These are phyloP conservation scores for Mimachlamys varia DNA, from an alignment of 2,888 invertebrate genomes.

Conservation along the genomic window DNA sequence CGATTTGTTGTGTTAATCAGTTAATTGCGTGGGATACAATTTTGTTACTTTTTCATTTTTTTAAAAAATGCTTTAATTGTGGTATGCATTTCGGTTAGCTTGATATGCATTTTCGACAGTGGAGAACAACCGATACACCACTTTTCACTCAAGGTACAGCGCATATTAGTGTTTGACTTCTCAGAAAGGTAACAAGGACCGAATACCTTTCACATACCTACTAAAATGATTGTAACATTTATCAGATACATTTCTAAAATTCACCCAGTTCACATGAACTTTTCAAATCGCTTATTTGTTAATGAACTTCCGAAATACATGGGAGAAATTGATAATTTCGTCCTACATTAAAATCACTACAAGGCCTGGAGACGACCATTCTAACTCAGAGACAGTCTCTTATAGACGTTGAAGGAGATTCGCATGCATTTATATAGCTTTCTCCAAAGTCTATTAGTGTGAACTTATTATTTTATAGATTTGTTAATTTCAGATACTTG, in stretches of 20 bases:
- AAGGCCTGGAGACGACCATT: neutral
- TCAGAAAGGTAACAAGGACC: too few relatives aligned
- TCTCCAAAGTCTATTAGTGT: neutral
- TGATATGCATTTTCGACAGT: too few relatives aligned
- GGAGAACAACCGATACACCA: too few relatives aligned
- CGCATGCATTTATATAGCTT: neutral
- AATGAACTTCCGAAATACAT: neutral
- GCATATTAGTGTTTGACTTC: too few relatives aligned
- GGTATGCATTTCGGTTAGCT: too few relatives aligned
- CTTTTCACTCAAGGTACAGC: too few relatives aligned
- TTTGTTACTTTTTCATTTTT: too few relatives aligned
- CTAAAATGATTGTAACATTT: neutral
- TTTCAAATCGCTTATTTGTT: neutral
- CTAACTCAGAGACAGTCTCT: neutral
- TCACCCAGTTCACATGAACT: neutral
- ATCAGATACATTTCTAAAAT: neutral
- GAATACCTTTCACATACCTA: too few relatives aligned
- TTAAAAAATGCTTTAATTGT: too few relatives aligned
- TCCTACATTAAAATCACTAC: neutral
- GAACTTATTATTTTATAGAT: neutral
- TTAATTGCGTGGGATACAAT: too few relatives aligned
- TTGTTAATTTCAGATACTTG: constrained; percentile 29
- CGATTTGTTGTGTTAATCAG: too few relatives aligned
- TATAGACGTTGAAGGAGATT: neutral
- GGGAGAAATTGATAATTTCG: neutral